Evolutionary conservation across 2,797 vertebrate species (phyloP).

Genomic region (Girardinus metallicus): DNA sequence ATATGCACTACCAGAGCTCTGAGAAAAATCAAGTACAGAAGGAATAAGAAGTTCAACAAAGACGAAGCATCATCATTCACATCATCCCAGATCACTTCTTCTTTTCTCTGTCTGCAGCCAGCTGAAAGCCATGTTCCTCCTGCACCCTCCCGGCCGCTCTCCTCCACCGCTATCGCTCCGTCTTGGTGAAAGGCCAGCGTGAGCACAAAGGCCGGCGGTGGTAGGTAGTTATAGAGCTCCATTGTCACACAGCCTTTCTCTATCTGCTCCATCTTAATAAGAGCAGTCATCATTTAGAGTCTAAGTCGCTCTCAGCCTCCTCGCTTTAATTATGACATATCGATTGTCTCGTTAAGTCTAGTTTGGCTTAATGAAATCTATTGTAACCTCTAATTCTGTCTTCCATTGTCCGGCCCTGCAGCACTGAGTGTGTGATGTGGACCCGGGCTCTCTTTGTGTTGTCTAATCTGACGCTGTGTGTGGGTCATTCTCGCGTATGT

Average conservation of each 20-base stretch:
- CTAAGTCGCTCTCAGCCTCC: slow-evolving; percentile 80
- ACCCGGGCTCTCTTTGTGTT: slow-evolving; percentile 66
- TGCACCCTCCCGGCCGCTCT: background rate
- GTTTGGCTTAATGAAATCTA: slow-evolving; percentile 92
- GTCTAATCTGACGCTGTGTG: slow-evolving; percentile 64
- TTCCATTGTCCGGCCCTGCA: slow-evolving; percentile 78
- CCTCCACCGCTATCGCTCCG: slow-evolving; percentile 48
- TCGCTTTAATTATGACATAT: slow-evolving; percentile 87
- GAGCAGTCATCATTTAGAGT: slow-evolving; percentile 85
- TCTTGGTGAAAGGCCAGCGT: slow-evolving; percentile 60
- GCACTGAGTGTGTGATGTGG: slow-evolving; percentile 70
- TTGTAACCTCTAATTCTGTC: slow-evolving; percentile 86
- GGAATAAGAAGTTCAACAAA: slow-evolving; percentile 21
- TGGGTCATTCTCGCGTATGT: slow-evolving; percentile 31
- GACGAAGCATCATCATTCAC: slow-evolving; percentile 33
- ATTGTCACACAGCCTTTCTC: slow-evolving; percentile 68
- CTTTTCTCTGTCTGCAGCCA: slow-evolving; percentile 38
- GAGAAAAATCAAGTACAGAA: slow-evolving; percentile 9
- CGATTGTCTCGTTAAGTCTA: slow-evolving; percentile 90
- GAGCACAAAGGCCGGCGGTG: slow-evolving; percentile 67
- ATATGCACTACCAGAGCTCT: background rate
- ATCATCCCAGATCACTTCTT: slow-evolving; percentile 51
- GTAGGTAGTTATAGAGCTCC: slow-evolving; percentile 68
- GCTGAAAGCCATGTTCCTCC: slow-evolving; percentile 19
- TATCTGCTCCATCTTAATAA: slow-evolving; percentile 88